Evolutionary conservation across 2,888 invertebrate species (phyloP), one percentile per base, ranked within the genome.

Genomic region (Drosophila neutralis): DNA sequence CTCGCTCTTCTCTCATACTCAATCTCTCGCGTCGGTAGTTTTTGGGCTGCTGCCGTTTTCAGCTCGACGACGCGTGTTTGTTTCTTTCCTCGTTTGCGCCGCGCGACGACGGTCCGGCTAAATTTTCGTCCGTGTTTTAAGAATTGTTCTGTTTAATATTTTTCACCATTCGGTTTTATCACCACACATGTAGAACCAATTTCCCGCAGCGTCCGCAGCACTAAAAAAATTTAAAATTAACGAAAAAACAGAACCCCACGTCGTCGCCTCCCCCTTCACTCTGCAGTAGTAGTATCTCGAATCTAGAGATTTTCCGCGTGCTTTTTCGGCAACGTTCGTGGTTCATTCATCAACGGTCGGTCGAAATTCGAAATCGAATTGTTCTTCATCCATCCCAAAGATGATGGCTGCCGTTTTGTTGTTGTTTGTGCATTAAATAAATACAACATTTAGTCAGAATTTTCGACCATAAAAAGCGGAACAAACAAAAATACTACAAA

Each of bases 71-170:
- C 86, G 77, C 75, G 82, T 82, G 87, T 82, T 83, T 72, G 88
- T 83, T 85, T 85, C 85, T 88, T 88, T 88, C 88, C 85, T 85
- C 85, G 85, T 83, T 88, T 86, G 83, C 81, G 78, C 85, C 84
- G 87, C 78, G 84, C 78, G 84, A 81, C 82, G 86, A 86, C 76
- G 74, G 89, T 87, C 88, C 90, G 83, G 76, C 79, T 76, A 83
- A 64, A 72, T 66, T 80, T 84, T 81, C 45, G 84, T 84, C 87
- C 87, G 85, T 87, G 85, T 74, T 87, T 78, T 76, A 77, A 66
- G 70, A 75, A 75, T 69, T 77, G 72, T 86, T 87, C 82, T 77
- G 72, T 83, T 78, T 53, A 69, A 87, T 74, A 69, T 72, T 72
- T 80, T 76, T 66, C 66, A 67, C 69, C 65, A 82, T 78, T 87